Evolutionary conservation across 2,888 invertebrate genomes (phyloP).

Genomic region (Metallyticus violacea): DNA sequence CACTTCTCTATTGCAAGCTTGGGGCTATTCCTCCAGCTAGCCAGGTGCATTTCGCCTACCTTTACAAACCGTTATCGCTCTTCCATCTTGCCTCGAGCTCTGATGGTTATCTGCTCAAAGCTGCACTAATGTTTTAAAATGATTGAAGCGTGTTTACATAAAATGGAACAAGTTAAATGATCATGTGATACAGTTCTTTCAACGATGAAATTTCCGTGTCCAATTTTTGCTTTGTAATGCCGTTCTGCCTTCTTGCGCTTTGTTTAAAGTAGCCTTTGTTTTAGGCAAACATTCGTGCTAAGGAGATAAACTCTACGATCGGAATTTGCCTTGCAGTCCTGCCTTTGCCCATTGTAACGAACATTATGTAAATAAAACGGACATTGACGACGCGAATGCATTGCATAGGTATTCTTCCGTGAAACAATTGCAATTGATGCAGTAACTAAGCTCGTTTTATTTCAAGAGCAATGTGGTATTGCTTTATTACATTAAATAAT

Average conservation of each 20-base stretch:
- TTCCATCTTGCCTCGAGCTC: background rate
- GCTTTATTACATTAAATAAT: too few species aligned
- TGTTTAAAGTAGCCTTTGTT: background rate
- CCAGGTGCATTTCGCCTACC: background rate
- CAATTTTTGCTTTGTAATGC: background rate
- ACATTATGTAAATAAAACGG: background rate
- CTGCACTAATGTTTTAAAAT: too few species aligned
- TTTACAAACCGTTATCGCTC: background rate
- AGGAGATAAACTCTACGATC: background rate
- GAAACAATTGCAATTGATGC: too few species aligned
- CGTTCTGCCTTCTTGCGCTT: background rate
- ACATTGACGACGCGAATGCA: background rate
- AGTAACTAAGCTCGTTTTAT: too few species aligned
- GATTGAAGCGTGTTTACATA: background rate
- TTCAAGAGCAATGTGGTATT: too few species aligned
- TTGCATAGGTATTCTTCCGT: background rate
- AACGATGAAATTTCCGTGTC: background rate
- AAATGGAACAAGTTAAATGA: background rate
- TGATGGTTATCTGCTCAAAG: background rate
- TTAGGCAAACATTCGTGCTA: background rate
- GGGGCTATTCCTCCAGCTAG: background rate
- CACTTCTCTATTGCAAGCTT: background rate
- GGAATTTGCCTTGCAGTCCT: background rate
- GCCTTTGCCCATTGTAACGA: background rate
- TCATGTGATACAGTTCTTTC: background rate